phyloP scores from a whole-genome alignment of 2,113 vertebrate genomes.

The Meles meles region DNA sequence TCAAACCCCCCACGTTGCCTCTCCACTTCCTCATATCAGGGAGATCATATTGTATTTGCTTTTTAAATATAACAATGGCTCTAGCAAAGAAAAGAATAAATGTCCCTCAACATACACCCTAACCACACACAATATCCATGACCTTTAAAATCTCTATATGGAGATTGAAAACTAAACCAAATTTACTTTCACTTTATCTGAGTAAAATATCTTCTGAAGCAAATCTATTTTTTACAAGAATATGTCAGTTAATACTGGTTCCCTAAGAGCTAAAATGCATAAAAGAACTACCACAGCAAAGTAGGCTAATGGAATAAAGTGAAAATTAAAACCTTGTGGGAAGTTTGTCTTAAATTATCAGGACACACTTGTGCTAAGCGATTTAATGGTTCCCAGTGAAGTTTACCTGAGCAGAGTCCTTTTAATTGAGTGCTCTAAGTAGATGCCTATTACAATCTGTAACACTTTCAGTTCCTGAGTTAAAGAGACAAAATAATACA shows the following conservation, averaged over 20 bases:
- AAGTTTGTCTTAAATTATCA: neutral
- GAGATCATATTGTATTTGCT: neutral
- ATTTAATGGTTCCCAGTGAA: neutral
- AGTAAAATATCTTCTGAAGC: neutral
- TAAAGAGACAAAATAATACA: neutral
- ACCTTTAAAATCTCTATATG: neutral
- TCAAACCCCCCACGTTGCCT: too few species aligned
- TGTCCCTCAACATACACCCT: neutral
- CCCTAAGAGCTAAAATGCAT: neutral
- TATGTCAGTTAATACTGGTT: neutral
- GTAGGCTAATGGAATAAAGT: neutral
- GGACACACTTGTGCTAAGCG: neutral
- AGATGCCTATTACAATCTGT: neutral
- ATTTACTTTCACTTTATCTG: neutral
- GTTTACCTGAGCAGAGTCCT: neutral
- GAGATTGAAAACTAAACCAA: neutral
- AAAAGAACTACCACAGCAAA: neutral
- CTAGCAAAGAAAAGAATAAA: neutral
- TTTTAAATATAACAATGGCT: neutral
- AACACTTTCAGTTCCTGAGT: neutral
- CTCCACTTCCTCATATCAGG: too few species aligned
- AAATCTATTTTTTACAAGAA: neutral
- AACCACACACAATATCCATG: neutral
- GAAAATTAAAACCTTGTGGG: neutral
- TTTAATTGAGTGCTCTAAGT: neutral